These are phyloP conservation scores for Athalia rosae DNA, from an alignment of 2,888 invertebrate species.

Conservation along the genomic window DNA sequence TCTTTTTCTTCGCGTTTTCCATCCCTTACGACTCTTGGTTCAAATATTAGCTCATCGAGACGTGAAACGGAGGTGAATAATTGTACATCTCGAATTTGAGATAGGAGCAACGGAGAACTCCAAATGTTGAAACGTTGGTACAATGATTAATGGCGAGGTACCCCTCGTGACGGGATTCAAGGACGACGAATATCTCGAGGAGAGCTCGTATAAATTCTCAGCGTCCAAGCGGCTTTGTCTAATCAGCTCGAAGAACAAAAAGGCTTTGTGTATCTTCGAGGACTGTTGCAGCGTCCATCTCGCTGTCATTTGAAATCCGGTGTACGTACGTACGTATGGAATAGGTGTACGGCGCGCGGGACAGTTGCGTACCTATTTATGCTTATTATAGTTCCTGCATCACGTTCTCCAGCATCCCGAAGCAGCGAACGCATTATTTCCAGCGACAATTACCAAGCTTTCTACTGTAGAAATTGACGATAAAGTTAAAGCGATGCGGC, in stretches of 20 bases:
- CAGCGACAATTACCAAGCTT: constrained; percentile 55
- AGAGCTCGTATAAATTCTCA: constrained; percentile 2
- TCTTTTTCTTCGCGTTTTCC: neutral
- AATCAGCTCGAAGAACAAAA: constrained; percentile 42
- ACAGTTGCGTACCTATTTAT: neutral
- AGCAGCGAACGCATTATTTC: constrained; percentile 55
- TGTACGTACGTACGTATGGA: no score
- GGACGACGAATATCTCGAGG: constrained; percentile 38
- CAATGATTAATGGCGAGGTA: constrained; percentile 39
- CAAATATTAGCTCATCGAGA: neutral
- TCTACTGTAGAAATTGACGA: constrained; percentile 40
- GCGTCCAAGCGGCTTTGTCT: constrained; percentile 36
- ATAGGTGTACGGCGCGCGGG: neutral
- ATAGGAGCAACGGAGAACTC: neutral
- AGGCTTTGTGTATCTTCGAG: constrained; percentile 33
- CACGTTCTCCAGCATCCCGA: neutral
- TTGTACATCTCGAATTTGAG: neutral
- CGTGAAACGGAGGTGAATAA: constrained; percentile 12
- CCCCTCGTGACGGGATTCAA: constrained; percentile 41
- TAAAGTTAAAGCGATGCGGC: constrained; percentile 37
- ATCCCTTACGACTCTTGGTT: no score
- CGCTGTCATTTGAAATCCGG: constrained; percentile 18
- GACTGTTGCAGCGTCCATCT: constrained; percentile 9
- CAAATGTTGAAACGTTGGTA: constrained; percentile 15
- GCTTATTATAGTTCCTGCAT: constrained; percentile 1